phyloP scores from a whole-genome alignment of 1,140 invertebrate species.

The Hylaeus volcanicus region DNA sequence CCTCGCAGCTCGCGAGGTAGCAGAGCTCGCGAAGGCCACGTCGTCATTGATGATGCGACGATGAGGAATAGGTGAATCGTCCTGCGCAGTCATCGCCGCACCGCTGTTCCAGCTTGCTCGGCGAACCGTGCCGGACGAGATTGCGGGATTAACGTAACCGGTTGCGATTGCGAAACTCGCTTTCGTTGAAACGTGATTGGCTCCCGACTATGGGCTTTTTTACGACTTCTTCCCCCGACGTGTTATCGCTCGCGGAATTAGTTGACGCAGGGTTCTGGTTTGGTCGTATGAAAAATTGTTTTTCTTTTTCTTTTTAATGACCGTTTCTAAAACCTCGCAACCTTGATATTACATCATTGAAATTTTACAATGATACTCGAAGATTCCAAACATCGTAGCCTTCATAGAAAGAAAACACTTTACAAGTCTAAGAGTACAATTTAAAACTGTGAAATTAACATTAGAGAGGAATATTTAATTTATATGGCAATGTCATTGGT shows the following conservation, averaged over 20 bases:
- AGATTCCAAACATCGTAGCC: too few species aligned
- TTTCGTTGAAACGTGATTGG: neutral
- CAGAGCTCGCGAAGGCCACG: constrained; percentile 43
- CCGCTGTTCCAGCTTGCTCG: neutral
- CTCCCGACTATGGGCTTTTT: neutral
- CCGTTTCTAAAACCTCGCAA: too few species aligned
- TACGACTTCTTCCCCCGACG: constrained; percentile 1
- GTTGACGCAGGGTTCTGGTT: too few species aligned
- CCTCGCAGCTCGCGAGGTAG: constrained; percentile 3
- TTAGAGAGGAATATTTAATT: too few species aligned
- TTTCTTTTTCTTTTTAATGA: too few species aligned
- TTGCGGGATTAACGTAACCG: constrained; percentile 42
- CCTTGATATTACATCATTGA: too few species aligned
- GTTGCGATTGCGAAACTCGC: constrained; percentile 36
- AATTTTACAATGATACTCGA: too few species aligned
- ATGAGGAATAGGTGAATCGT: constrained; percentile 19
- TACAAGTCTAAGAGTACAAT: too few species aligned
- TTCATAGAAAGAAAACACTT: too few species aligned
- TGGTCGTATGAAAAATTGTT: too few species aligned
- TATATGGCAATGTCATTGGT: too few species aligned
- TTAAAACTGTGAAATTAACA: too few species aligned
- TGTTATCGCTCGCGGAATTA: neutral
- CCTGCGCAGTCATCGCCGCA: constrained; percentile 20
- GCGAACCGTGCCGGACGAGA: constrained; percentile 25
- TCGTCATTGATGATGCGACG: constrained; percentile 35